Evolutionary conservation across 2,797 vertebrate species (phyloP).

Genomic region (Myripristis murdjan): DNA sequence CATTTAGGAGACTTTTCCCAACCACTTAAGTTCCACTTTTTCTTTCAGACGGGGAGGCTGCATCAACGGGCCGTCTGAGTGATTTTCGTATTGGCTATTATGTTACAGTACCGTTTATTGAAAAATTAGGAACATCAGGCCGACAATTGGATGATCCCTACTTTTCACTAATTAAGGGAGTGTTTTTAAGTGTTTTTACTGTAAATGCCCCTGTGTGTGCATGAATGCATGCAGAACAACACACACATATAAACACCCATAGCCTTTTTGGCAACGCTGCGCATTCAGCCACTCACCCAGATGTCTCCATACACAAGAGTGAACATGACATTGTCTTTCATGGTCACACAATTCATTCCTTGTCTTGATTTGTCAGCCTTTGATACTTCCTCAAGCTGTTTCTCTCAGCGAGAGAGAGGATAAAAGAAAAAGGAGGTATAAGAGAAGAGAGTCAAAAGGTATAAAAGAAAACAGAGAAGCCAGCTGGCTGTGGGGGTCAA

Average conservation of each 20-base stretch:
- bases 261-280: conserved; percentile 6
- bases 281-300: conserved; percentile 60
- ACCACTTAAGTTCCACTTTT: too few species aligned
- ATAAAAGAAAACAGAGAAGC: conserved; percentile 58
- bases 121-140: too few species aligned
- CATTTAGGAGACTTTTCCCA: too few species aligned
- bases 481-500: conserved; percentile 73
- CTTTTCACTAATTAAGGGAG: too few species aligned
- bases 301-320: conserved; percentile 65
- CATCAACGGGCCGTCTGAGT: too few species aligned
- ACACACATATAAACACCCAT: neutral
- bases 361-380: conserved; percentile 63
- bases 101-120: too few species aligned
- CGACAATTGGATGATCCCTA: too few species aligned
- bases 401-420: conserved; percentile 34
- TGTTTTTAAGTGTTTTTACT: too few species aligned
- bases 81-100: too few species aligned
- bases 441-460: conserved; percentile 43
- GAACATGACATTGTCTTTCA: conserved; percentile 55
- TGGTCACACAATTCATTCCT: conserved; percentile 58
- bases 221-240: neutral
- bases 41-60: too few species aligned
- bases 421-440: conserved; percentile 50
- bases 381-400: conserved; percentile 76
- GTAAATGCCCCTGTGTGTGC: too few species aligned